Base-by-base conservation (phyloP, 2,113 vertebrate genomes). In the Microtus ochrogaster region DNA sequence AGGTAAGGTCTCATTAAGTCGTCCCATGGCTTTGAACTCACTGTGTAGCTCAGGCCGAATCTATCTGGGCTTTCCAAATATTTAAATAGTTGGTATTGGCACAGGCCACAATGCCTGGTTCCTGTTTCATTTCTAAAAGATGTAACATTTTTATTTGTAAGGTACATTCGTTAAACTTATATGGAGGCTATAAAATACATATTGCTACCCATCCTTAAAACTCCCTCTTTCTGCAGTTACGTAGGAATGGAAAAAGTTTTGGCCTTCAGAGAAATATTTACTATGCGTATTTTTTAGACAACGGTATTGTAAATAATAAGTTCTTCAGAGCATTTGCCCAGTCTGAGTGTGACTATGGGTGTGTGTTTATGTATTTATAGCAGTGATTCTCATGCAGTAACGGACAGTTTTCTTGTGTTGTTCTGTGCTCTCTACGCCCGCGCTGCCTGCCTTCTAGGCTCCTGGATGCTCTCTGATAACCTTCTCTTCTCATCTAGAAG, bases 121-220 rank as follows among this genome's bases (percentile, higher is more conserved):
- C 24, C 92, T 76, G 89, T 55, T 33, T 88, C 19, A 76, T 77
- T 65, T 93, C 49, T 88, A 41, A 94, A 86, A 93, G 24, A 36
- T 41, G 22, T 81, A 8, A 7, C 21, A 41, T 89, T 77, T 96
- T 76, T 92, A 79, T 79, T 84, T 95, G 55, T 33, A 72, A 47
- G 8, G 19, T 68, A 55, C 90, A 70, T 92, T 41, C 19, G 47
- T 88, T 94, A 88, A 83, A 89, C 61, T 77, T 52, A 83, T 36
- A 58, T 65, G 52, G 36, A 36, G 5, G 39, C 19, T 85, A 28
- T 85, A 77, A 78, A 79, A 63, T 92, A 84, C 90, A 49, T 58
- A 58, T 78, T 92, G 52, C 73, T 58, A 41, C 41, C 5, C 3
- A 49, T 74, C 92, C 28, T 90, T 88, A 26, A 82, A 85, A 91